These are phyloP conservation scores for Charanyca ferruginea DNA, from an alignment of 2,888 invertebrate species.

Conservation along the genomic window DNA sequence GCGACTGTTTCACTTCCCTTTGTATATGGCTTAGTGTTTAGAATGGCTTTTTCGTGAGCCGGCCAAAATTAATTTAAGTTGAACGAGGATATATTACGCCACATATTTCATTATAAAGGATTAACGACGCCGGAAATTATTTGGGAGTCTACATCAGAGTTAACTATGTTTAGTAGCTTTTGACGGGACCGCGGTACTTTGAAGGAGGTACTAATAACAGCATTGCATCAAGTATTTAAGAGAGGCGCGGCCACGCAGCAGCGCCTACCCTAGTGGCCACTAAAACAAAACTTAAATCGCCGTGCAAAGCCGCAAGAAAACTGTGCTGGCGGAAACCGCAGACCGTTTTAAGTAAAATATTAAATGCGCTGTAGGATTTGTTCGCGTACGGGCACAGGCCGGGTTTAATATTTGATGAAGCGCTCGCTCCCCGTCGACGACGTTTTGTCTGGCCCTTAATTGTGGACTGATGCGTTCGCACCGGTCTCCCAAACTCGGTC, in stretches of 20 bases:
- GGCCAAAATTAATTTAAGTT: conserved; percentile 64
- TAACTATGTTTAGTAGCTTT: conserved; percentile 46
- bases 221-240: conserved; percentile 80
- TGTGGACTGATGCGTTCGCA: conserved; percentile 80
- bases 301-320: conserved; percentile 81
- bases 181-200: conserved; percentile 55
- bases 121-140: conserved; percentile 50
- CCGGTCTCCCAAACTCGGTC: conserved; percentile 62
- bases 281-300: conserved; percentile 86
- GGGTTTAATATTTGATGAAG: conserved; percentile 87
- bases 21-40: conserved; percentile 64
- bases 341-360: conserved; percentile 89
- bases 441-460: conserved; percentile 86
- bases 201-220: conserved; percentile 70
- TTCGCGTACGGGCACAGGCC: conserved; percentile 76
- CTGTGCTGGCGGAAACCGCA: conserved; percentile 82
- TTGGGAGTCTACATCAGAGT: conserved; percentile 28
- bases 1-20: conserved; percentile 67
- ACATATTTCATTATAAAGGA: conserved; percentile 57
- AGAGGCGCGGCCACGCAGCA: conserved; percentile 69
- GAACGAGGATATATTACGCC: conserved; percentile 50
- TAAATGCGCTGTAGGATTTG: conserved; percentile 86
- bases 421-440: conserved; percentile 76
- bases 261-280: conserved; percentile 73
- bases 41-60: conserved; percentile 71